Base-by-base conservation (phyloP, 2,797 vertebrate species). In the Anas bahamensis region DNA sequence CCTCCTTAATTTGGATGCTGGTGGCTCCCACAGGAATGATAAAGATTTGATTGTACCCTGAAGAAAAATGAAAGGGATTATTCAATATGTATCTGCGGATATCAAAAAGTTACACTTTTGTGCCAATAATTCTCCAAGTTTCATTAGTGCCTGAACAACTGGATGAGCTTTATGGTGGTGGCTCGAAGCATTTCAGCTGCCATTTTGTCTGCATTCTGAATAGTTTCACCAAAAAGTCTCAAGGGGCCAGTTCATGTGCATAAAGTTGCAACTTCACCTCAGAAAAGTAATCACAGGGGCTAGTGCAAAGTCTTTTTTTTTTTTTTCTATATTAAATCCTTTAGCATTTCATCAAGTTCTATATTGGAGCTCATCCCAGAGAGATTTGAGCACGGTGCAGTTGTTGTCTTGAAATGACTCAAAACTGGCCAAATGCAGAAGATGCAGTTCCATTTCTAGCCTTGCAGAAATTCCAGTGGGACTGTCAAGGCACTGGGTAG, bases 41-140 rank as follows among this genome's bases (percentile, higher is more conserved):
- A 90, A 99, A 98, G 94, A 99, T 99, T 96, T 99, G 99, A 97
- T 99, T 99, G 97, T 99, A 99, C 92, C 99, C 99, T 99, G 88
- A 23, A 66, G 41, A 76, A 91, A 46, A 81, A 31, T 46, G 9
- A 59, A 64, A 15, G 11, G 3, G 14, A 64, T 88, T 79, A 57
- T 90, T 92, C 55, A 86, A 1, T 73, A 70, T 56, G 71, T 70
- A 28, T 33, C 68, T 48, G 44, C 63, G 39, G 48, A 53, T 74
- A 75, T 35, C 66, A 89, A 41, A 86, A 5, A 72, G 66, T 39
- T 56, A 55, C 12, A 71, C 13, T 17, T 68, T 16, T 33, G 23
- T 71, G 59, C 57, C 55, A 80, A 70, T 90, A 57, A 53, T 24
- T 39, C 5, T 78, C 44, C n/a, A 9, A 22, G 44, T 50, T 93